Evolutionary conservation across 2,888 invertebrate genomes (phyloP), one percentile per base, ranked within the genome.

Genomic region (Rhaphigaster nebulosa): DNA sequence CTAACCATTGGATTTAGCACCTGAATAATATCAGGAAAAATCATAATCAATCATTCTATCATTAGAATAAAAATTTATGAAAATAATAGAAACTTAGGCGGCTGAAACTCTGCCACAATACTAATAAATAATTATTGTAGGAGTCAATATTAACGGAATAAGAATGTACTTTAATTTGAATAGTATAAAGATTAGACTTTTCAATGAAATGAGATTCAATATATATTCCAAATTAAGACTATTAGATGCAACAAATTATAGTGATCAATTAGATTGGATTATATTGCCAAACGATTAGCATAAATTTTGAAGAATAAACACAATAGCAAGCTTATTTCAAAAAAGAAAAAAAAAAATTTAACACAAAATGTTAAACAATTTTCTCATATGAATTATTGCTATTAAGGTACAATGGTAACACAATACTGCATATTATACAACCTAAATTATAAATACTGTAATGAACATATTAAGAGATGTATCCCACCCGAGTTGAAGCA

Each of bases 401-500:
- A 89, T 89, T 34, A 89, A 89, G 89, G 89, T 89, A 89, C 89
- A 76, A 88, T 12, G 89, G 34, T 76, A 76, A 89, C 89, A 89
- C 65, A 89, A 89, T 89, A 89, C 89, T 89, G 89, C 29, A 89
- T 50, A 26, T 89, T 89, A 89, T 52, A 89, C 89, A 76, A 89
- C 89, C 89, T 89, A 89, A 88, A 89, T 89, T 76, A 89, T 89
- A 89, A 76, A 70, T 89, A 89, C 88, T 88, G 56, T 88, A 45
- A 29, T 50, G 41, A 50, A 89, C 29, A 89, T 65, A 76, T 84
- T 45, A 84, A 84, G 84, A 84, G n/a, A 41, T 84, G 18, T n/a
- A 84, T 45, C 26, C 45, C 45, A 84, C n/a, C 45, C 84, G 18
- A n/a, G 26, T 8, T 12, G 26, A 80, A 80, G 38, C 26, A 38